Evolutionary conservation across 1,140 invertebrate species (phyloP).

Genomic region (Pogonomyrmex californicus): DNA sequence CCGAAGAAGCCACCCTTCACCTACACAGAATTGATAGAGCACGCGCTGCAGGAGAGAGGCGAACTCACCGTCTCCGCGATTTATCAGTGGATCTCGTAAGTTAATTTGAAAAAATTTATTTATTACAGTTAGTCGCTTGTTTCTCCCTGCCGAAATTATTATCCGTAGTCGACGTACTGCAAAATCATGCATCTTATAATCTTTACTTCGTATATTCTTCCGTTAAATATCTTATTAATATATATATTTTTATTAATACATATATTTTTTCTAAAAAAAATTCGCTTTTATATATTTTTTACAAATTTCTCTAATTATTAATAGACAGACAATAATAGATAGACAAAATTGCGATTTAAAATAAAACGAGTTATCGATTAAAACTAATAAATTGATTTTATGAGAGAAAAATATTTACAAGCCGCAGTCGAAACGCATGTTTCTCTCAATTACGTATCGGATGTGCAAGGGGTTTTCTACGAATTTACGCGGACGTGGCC

Average conservation of each 20-base stretch:
- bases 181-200: not conserved
- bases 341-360: not conserved
- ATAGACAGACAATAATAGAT: not conserved
- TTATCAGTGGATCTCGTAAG: slow-evolving; percentile 97
- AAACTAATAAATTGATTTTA: not conserved
- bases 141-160: slow-evolving; percentile 2
- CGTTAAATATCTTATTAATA: not conserved
- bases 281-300: not conserved
- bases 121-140: not conserved
- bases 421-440: not conserved
- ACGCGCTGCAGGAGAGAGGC: slow-evolving; percentile 93
- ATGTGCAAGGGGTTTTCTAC: slow-evolving; percentile 33
- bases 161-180: not conserved
- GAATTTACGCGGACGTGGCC: slow-evolving; percentile 30
- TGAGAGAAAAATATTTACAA: slow-evolving; percentile 13
- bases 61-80: slow-evolving; percentile 96
- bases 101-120: slow-evolving; percentile 75
- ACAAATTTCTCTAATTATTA: not conserved
- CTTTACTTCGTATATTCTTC: slow-evolving; percentile 14
- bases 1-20: slow-evolving; percentile 94
- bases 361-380: not conserved
- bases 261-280: too few species aligned
- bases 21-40: slow-evolving; percentile 95
- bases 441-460: slow-evolving; percentile 38
- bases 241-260: not conserved